Evolutionary conservation across 53 echinoderm and acorn worm genomes (phyloP), one percentile per base, ranked within the genome.

Genomic region (Antedon mediterranea): DNA sequence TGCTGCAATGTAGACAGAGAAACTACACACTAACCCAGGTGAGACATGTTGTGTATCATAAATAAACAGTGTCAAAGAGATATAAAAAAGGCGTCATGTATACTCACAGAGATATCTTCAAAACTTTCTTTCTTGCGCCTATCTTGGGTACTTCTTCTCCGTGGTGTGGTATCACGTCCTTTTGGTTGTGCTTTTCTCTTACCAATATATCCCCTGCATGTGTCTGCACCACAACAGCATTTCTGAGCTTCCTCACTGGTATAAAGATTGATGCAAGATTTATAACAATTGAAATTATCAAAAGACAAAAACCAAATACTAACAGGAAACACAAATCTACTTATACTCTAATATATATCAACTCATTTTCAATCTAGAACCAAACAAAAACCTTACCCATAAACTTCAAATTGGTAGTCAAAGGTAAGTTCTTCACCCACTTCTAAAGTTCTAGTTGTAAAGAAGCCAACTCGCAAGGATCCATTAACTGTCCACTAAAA

Each of bases 361-460:
- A n/a, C n/a, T n/a, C n/a, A n/a, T n/a, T n/a, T n/a, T n/a, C n/a
- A n/a, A n/a, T n/a, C n/a, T n/a, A n/a, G n/a, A n/a, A n/a, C n/a
- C n/a, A n/a, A n/a, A n/a, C n/a, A n/a, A n/a, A n/a, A n/a, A n/a
- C 74, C 95, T 81, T 84, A 94, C 95, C 95, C 95, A 86, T 94
- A 94, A 34, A 87, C 86, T 72, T 94, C 95, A 94, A 94, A 94
- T 86, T 94, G 95, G 77, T 94, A 94, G 78, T 94, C 95, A 76
- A 94, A 94, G 30, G 95, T 94, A 3, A 94, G 84, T 76, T 94
- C 95, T 43, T 78, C 86, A 4, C 89, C 91, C 5, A 91, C 85
- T 73, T 77, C 75, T 34, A 94, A 83, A 31, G 27, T 4, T 30
- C 75, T 85, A 83, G 87, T 94, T 77, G 91, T 89, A 77, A 94